Evolutionary conservation across 2,113 vertebrate species (phyloP), one percentile per base, ranked within the genome.

Genomic region (Nothobranchius furzeri): DNA sequence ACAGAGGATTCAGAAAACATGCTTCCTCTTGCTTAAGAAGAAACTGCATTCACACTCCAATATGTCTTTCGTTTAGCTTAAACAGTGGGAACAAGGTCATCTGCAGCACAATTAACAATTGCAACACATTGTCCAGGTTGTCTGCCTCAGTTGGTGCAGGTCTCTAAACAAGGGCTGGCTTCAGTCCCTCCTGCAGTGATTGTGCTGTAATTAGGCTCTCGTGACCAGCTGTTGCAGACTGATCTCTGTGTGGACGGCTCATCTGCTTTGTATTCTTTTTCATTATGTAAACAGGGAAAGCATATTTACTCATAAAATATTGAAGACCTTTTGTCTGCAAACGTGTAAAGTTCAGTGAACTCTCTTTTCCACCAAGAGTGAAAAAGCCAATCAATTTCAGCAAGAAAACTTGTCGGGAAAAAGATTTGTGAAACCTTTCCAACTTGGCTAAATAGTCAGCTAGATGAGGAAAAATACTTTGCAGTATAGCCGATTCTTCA

Each of bases 141-240:
- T 62, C 59, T 62, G 68, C 73, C 48, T 73, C 46, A 46, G 67
- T 70, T 85, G 82, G 60, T 81, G 78, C 66, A 80, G 6, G 83
- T 79, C 50, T 78, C 56, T 56, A 56, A 71, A 59, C 12, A 4
- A 15, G 42, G 30, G 37, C 58, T 43, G 49, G 64, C 63, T 64
- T 69, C 45, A 20, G 73, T 73, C 62, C 60, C 61, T 78, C 51
- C 59, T 69, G 68, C 75, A 73, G 77, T 8, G 66, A 80, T 81
- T 81, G 70, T 62, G 66, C 70, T 80, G 55, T 81, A 88, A 86
- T 88, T 82, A 83, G 64, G 78, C 55, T 42, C 64, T 71, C 70
- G 7, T 82, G 76, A 72, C 71, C 82, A 78, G 87, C 83, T 87
- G 87, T 70, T 70, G 62, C 59, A 52, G 78, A 76, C 78, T 75